These are phyloP conservation scores for Felis chaus DNA, from an alignment of 2,113 vertebrate species.

Conservation along the genomic window DNA sequence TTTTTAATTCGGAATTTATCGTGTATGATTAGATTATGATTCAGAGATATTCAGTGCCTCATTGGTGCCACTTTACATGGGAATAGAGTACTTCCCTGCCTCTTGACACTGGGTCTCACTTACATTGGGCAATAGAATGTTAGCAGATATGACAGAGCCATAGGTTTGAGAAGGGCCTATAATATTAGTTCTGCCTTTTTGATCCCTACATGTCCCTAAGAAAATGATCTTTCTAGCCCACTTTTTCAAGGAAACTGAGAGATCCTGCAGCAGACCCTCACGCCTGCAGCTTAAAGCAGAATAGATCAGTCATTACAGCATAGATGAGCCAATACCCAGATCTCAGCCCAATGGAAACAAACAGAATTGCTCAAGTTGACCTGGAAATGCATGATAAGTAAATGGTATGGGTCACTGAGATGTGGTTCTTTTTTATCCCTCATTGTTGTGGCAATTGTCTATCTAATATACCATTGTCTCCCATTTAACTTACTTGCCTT, in stretches of 20 bases:
- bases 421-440: neutral
- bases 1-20: neutral
- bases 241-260: neutral
- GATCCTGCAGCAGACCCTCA: neutral
- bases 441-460: neutral
- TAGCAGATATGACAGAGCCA: neutral
- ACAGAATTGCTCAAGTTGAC: neutral
- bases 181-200: neutral
- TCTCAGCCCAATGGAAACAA: neutral
- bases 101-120: neutral
- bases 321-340: neutral
- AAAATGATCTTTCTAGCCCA: neutral
- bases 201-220: neutral
- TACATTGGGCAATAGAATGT: neutral
- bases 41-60: neutral
- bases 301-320: neutral
- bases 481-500: neutral
- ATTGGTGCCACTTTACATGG: neutral
- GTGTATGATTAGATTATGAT: neutral
- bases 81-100: neutral
- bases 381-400: neutral
- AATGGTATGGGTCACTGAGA: neutral
- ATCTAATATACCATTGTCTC: neutral
- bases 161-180: neutral
- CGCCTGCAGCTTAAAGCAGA: neutral